Percentiles rank a stretch among this genome's conserved stretches.
phyloP scores from a whole-genome alignment of 1,140 invertebrate species.

The Lepidurus couesii region DNA sequence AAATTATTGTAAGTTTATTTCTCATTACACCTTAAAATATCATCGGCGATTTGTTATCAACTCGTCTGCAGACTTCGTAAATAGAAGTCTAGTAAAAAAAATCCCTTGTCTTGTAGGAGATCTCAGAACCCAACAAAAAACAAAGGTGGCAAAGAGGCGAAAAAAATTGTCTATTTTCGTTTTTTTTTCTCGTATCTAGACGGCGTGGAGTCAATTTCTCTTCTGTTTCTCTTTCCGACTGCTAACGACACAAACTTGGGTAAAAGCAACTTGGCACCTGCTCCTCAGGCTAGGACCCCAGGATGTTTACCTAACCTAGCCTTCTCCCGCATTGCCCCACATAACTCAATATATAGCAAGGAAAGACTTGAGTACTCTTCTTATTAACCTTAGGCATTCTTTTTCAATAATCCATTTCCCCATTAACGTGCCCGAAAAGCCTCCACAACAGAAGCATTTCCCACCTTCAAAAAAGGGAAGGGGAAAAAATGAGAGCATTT shows the following conservation, averaged over 20 bases:
- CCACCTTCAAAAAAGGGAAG: background rate
- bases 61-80: too few species aligned
- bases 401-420: too few species aligned
- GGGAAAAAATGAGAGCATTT: background rate
- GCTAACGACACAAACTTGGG: background rate
- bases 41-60: too few species aligned
- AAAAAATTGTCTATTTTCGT: background rate
- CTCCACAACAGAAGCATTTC: background rate
- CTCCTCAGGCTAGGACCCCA: background rate
- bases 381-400: too few species aligned
- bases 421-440: too few species aligned
- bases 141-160: background rate
- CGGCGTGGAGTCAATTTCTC: slow-evolving; percentile 8
- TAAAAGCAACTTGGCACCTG: background rate
- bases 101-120: too few species aligned
- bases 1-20: too few species aligned
- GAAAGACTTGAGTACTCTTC: background rate
- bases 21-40: too few species aligned
- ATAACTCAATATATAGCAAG: slow-evolving; percentile 9
- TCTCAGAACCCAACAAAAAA: too few species aligned
- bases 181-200: background rate
- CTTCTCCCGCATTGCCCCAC: background rate
- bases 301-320: background rate
- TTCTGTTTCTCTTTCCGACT: background rate
- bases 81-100: too few species aligned